A percentile compares a stretch with the other conserved stretches of the same genome.
These are phyloP conservation scores for Pygmarrhopalites habei DNA, from an alignment of 1,140 invertebrate genomes.

Conservation along the genomic window DNA sequence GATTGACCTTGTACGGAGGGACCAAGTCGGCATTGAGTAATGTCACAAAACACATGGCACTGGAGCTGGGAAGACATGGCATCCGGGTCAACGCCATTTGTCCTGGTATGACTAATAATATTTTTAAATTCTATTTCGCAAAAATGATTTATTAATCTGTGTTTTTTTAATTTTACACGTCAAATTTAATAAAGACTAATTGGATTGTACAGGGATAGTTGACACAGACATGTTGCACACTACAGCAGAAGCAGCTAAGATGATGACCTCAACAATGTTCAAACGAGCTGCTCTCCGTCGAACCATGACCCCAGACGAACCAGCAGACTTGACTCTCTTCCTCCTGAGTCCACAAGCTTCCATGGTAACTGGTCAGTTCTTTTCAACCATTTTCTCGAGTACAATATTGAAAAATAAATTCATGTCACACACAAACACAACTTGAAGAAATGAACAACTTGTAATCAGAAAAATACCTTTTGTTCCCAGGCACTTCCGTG, in stretches of 20 bases:
- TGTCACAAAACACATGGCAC: constrained; percentile 24
- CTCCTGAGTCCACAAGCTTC: constrained; percentile 54
- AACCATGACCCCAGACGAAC: constrained; percentile 52
- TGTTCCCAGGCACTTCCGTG: too few relatives aligned
- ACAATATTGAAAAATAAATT: too few relatives aligned
- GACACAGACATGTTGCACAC: background rate
- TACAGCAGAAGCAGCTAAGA: background rate
- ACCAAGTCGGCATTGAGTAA: constrained; percentile 23
- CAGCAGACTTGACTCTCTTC: constrained; percentile 68
- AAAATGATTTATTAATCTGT: too few relatives aligned
- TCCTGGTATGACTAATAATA: background rate
- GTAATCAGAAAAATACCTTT: too few relatives aligned
- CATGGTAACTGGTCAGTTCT: constrained; percentile 10
- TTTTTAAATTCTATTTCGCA: too few relatives aligned
- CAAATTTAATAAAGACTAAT: too few relatives aligned
- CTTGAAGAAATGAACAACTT: too few relatives aligned
- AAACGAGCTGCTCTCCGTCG: background rate
- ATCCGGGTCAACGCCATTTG: constrained; percentile 40
- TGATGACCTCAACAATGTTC: background rate
- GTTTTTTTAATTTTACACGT: too few relatives aligned
- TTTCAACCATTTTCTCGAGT: too few relatives aligned
- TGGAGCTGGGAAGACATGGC: constrained; percentile 34
- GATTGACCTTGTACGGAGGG: constrained; percentile 6
- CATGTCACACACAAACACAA: too few relatives aligned
- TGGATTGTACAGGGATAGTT: too few relatives aligned